Evolutionary conservation across 92 coral and sea anemone species (phyloP).

Genomic region (Siderastrea siderea): DNA sequence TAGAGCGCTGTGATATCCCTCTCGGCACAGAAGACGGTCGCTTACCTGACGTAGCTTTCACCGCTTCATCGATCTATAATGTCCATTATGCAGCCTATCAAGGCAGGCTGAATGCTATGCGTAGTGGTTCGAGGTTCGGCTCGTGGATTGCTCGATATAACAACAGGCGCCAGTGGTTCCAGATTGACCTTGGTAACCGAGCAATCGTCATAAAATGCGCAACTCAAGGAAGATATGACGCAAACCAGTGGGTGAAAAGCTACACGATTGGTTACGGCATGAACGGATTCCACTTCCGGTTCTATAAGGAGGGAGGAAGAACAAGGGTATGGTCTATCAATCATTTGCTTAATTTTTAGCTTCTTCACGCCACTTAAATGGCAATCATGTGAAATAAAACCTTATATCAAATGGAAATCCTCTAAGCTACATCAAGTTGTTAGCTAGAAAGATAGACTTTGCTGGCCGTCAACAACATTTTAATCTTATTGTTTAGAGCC

Average conservation of each 20-base stretch:
- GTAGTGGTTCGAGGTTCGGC: conserved; percentile 66
- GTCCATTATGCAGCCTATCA: conserved; percentile 76
- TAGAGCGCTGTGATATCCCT: conserved; percentile 86
- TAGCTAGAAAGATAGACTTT: too few relatives aligned
- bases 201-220: conserved; percentile 78
- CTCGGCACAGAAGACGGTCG: conserved; percentile 91
- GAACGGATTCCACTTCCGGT: conserved; percentile 68
- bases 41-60: conserved; percentile 87
- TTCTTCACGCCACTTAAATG: neutral
- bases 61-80: conserved; percentile 77
- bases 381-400: too few relatives aligned
- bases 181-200: conserved; percentile 81
- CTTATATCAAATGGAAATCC: too few relatives aligned
- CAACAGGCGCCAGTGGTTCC: conserved; percentile 86
- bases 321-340: conserved; percentile 61
- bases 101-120: conserved; percentile 83
- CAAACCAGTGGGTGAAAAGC: conserved; percentile 89
- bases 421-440: too few relatives aligned
- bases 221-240: conserved; percentile 84
- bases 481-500: too few relatives aligned
- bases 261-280: conserved; percentile 75
- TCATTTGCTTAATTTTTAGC: neutral
- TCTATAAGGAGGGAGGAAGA: conserved; percentile 76
- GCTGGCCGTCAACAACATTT: too few relatives aligned
- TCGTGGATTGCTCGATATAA: conserved; percentile 84